Conservation (phyloP, 2,113 vertebrate genomes). For the Crotalus helleri region DNA sequence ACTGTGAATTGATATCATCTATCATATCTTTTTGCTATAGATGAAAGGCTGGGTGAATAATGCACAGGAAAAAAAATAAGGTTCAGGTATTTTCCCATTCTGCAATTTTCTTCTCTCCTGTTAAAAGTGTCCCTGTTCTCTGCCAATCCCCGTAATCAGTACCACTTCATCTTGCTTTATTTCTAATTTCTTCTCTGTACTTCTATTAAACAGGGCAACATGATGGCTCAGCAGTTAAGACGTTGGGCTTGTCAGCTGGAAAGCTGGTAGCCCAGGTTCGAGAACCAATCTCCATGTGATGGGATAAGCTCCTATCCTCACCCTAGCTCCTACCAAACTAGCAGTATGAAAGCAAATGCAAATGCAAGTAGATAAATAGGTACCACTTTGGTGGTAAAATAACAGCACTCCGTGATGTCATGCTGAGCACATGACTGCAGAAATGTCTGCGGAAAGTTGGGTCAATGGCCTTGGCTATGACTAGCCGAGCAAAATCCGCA, state of each 20-base stretch:
- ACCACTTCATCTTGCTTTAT: conserved; percentile 3
- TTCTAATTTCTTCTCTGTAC: conserved; percentile 19
- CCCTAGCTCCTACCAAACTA: background rate
- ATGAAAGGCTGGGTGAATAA: background rate
- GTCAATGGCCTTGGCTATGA: background rate
- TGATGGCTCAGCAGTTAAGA: background rate
- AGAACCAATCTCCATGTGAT: background rate
- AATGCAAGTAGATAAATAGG: background rate
- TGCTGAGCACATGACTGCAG: background rate
- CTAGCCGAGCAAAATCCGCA: background rate
- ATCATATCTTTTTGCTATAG: background rate
- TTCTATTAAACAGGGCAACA: background rate
- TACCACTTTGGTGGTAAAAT: background rate
- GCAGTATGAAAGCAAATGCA: background rate
- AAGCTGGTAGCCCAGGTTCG: background rate
- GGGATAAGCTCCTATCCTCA: background rate
- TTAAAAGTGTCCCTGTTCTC: background rate
- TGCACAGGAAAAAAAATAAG: background rate
- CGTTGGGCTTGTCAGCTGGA: background rate
- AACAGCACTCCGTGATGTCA: background rate
- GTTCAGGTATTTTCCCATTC: conserved; percentile 28
- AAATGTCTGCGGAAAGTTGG: background rate
- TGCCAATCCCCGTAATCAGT: background rate
- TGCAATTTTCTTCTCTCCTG: background rate
- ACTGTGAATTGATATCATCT: background rate